Base-by-base conservation (phyloP, 2,797 vertebrate species). In the Sparus aurata region DNA sequence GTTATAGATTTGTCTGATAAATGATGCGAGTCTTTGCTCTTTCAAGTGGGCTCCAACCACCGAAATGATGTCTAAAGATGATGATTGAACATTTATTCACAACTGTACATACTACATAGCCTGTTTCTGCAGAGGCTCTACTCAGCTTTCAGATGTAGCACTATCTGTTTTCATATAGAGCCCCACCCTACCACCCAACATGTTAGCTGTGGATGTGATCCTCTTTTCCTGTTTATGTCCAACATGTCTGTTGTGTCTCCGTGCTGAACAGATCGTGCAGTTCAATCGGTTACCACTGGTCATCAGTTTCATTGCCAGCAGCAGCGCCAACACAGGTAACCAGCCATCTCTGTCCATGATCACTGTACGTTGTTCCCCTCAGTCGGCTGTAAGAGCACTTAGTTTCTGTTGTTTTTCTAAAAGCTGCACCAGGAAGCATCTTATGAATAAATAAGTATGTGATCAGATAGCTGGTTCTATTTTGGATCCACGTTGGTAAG, bases 241-340 rank as follows among this genome's bases (percentile, higher is more conserved):
- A 17, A 63, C 25, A 4, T 47, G 22, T 59, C 4, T 79, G 16
- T 38, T 18, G 12, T 75, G 52, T 85, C 3, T 84, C 10, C 73
- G 4, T 69, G 15, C 80, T 43, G 8, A 62, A 77, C 82, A 97
- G 97, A 97, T 98, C 65, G 95, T 98, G 83, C 97, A 98, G 80
- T 99, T 99, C 89, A 99, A 99, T 85, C 96, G 97, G 27, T 93
- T 99, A 66, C 98, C 98, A 25, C 93, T 99, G 93, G 98, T 99
- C 74, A 98, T 99, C 87, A 99, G 98, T 85, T 98, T 99, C 91
- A 98, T 99, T 66, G 98, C 98, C 50, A 97, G 97, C 94, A 97
- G 97, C 92, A 97, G 57, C 58, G 97, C 98, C 73, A 99, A 99
- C 87, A 99, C 98, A 52, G 98, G 98, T 99, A 92, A 58, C 17